Conservation (phyloP, 2,888 invertebrate genomes). For the Patella caerulea region DNA sequence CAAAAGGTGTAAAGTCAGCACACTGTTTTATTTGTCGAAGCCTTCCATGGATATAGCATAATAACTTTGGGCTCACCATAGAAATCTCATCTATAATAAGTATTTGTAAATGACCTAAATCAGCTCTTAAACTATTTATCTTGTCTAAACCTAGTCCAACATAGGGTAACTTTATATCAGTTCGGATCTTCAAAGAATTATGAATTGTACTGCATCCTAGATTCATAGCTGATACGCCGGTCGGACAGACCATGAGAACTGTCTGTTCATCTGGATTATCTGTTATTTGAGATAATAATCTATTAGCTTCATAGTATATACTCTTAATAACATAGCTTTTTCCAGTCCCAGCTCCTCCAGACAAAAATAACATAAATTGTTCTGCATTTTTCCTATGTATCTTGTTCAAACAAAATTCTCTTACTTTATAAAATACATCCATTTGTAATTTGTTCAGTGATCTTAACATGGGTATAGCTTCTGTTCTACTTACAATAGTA, state of each 20-base stretch:
- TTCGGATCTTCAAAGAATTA: too few relatives aligned
- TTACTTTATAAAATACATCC: too few relatives aligned
- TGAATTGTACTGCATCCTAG: slow-evolving; percentile 12
- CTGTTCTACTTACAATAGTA: too few relatives aligned
- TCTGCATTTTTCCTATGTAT: too few relatives aligned
- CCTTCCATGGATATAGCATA: slow-evolving; percentile 21
- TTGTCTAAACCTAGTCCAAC: slow-evolving; percentile 6
- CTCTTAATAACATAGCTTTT: slow-evolving; percentile 21
- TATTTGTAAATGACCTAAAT: slow-evolving; percentile 15
- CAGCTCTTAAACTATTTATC: slow-evolving; percentile 9
- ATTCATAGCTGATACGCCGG: slow-evolving; percentile 14
- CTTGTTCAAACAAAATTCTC: too few relatives aligned
- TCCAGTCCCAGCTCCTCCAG: slow-evolving; percentile 21
- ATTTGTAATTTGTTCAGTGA: too few relatives aligned
- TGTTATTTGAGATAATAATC: slow-evolving; percentile 4
- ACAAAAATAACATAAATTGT: too few relatives aligned
- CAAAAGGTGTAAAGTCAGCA: slow-evolving; percentile 12
- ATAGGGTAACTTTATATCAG: too few relatives aligned
- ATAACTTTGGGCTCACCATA: slow-evolving; percentile 7
- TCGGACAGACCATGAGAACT: slow-evolving; percentile 2
- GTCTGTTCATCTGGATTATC: slow-evolving; percentile 17
- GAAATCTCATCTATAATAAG: slow-evolving; percentile 26
- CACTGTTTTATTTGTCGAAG: slow-evolving; percentile 23
- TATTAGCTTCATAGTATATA: slow-evolving; percentile 21
- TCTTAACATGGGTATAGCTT: too few relatives aligned